Conservation (phyloP, 2,888 invertebrate genomes). For the Aethes cnicana region DNA sequence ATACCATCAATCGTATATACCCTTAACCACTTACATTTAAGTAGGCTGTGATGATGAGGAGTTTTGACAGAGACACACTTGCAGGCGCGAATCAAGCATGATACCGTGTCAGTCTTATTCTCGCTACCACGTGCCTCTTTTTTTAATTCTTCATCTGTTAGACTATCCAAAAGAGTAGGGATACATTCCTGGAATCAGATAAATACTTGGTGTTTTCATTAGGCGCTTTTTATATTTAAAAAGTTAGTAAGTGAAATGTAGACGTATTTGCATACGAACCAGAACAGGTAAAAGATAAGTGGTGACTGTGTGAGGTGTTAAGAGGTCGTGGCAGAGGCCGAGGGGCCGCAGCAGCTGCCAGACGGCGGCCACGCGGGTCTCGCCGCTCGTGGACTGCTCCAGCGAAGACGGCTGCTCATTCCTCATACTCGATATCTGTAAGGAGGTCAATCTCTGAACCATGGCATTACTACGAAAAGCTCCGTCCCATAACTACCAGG, state of each 20-base stretch:
- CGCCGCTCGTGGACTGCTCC: slow-evolving; percentile 66
- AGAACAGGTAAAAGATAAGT: slow-evolving; percentile 96
- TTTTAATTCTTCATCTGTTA: slow-evolving; percentile 97
- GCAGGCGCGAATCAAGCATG: slow-evolving; percentile 95
- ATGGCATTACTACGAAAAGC: too few relatives aligned
- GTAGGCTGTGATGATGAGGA: slow-evolving; percentile 89
- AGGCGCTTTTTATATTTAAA: too few relatives aligned
- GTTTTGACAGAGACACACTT: slow-evolving; percentile 94
- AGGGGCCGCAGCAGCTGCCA: slow-evolving; percentile 92
- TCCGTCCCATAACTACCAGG: too few relatives aligned
- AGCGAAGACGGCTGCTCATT: slow-evolving; percentile 69
- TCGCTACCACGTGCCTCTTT: slow-evolving; percentile 96
- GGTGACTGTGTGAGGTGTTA: slow-evolving; percentile 94
- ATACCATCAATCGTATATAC: too few relatives aligned
- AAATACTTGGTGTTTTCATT: too few relatives aligned
- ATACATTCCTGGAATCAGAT: slow-evolving; percentile 88
- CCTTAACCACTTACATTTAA: slow-evolving; percentile 73
- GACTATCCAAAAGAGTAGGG: slow-evolving; percentile 92
- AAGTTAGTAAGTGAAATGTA: background rate
- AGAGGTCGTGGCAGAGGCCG: slow-evolving; percentile 94
- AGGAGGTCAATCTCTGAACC: too few relatives aligned
- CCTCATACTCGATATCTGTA: slow-evolving; percentile 52
- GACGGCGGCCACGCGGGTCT: slow-evolving; percentile 69
- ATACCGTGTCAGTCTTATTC: slow-evolving; percentile 97
- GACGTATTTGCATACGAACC: slow-evolving; percentile 77